These are phyloP conservation scores for Nesospiza acunhae DNA, from an alignment of 2,113 vertebrate genomes.

Conservation along the genomic window DNA sequence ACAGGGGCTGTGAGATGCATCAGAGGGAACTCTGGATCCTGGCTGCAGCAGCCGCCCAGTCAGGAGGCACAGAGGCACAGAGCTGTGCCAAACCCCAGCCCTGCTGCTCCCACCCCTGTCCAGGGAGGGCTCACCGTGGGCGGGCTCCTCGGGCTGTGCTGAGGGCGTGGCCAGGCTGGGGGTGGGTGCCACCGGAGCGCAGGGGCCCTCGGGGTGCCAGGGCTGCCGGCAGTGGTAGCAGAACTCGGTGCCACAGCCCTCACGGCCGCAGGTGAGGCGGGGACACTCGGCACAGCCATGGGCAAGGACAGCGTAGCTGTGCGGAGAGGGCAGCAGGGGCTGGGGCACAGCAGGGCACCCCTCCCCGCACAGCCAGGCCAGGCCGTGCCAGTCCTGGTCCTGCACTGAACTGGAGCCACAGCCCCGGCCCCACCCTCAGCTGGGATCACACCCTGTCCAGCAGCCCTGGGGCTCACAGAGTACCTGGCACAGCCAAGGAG, in stretches of 20 bases:
- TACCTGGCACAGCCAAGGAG: fast-evolving
- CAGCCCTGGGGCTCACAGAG: not conserved
- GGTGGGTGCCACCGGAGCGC: slow-evolving; percentile 69
- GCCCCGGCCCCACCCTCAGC: too few species aligned
- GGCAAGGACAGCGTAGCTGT: slow-evolving; percentile 86
- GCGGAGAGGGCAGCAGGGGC: not conserved
- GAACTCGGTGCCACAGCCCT: slow-evolving; percentile 85
- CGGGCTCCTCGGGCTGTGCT: slow-evolving; percentile 75
- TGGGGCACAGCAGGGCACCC: not conserved
- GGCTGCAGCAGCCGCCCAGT: not conserved
- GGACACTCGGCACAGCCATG: slow-evolving; percentile 85
- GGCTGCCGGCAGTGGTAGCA: slow-evolving; percentile 89
- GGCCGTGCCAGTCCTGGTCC: not conserved
- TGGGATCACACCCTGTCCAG: not conserved
- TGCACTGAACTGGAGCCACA: fast-evolving
- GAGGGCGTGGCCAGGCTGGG: slow-evolving; percentile 67
- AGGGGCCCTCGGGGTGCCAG: slow-evolving; percentile 86
- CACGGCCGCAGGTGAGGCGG: slow-evolving; percentile 81
- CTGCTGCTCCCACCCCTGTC: not conserved
- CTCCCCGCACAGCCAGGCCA: fast-evolving
- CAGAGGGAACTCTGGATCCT: not conserved
- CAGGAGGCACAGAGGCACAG: not conserved
- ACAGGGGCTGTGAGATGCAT: not conserved
- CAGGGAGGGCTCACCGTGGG: slow-evolving; percentile 67
- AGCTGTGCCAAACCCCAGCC: not conserved